Evolutionary conservation across 2,888 invertebrate genomes (phyloP).

Genomic region (Doris montereyensis): DNA sequence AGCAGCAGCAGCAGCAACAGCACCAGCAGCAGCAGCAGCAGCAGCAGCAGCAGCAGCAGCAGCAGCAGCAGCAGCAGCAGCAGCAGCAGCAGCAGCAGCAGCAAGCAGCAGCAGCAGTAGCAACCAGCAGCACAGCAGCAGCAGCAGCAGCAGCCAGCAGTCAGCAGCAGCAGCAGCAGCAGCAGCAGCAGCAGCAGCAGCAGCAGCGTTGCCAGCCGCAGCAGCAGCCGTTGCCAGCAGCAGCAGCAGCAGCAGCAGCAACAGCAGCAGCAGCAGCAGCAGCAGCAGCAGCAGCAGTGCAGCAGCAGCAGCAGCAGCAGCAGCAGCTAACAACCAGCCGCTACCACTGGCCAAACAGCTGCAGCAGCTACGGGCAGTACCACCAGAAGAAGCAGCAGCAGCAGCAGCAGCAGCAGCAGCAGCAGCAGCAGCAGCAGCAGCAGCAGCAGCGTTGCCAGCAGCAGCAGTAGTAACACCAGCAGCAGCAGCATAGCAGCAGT

Average conservation of each 20-base stretch:
- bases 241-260: slow-evolving; percentile 3
- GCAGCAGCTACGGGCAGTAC: background rate
- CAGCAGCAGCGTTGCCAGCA: background rate
- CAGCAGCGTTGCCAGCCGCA: background rate
- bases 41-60: slow-evolving; percentile 4
- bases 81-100: slow-evolving; percentile 2
- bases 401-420: background rate
- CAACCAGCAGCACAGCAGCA: too few species aligned
- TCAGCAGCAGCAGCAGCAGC: too few species aligned
- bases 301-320: background rate
- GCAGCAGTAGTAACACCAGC: too few species aligned
- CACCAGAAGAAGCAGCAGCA: background rate
- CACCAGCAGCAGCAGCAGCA: slow-evolving; percentile 5
- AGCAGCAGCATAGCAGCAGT: too few species aligned
- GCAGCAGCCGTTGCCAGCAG: slow-evolving; percentile 1
- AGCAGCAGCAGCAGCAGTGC: background rate
- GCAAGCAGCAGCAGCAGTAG: too few species aligned
- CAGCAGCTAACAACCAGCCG: too few species aligned
- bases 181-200: background rate
- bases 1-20: slow-evolving; percentile 20
- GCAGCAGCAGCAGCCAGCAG: too few species aligned
- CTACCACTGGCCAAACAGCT: too few species aligned
- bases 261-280: background rate
- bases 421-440: background rate
- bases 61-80: slow-evolving; percentile 5